These are phyloP conservation scores for Pachycephala philippinensis DNA, from an alignment of 2,113 vertebrate genomes.

Conservation along the genomic window DNA sequence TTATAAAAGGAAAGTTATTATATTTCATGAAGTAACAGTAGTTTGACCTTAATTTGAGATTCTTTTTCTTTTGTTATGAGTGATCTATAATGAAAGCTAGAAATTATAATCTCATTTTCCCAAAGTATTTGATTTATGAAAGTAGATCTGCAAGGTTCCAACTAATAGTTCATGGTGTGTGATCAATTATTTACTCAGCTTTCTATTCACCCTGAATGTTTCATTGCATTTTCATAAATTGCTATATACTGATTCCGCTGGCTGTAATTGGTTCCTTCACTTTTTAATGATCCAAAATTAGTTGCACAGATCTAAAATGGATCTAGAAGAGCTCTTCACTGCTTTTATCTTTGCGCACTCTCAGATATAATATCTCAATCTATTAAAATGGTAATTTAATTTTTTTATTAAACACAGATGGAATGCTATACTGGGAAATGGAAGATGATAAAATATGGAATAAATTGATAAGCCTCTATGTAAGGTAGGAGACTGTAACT, in stretches of 20 bases:
- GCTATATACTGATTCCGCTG: not conserved
- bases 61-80: not conserved
- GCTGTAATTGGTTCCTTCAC: not conserved
- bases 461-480: not conserved
- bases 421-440: not conserved
- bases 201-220: not conserved
- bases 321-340: slow-evolving; percentile 1
- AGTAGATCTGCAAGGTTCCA: not conserved
- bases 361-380: not conserved
- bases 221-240: not conserved
- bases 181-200: not conserved
- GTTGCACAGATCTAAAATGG: not conserved
- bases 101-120: not conserved
- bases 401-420: slow-evolving; percentile 18
- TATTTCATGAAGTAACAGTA: not conserved
- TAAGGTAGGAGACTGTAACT: not conserved
- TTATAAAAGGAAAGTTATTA: not conserved
- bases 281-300: slow-evolving; percentile 20
- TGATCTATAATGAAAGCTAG: not conserved
- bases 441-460: not conserved
- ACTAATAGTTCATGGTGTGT: not conserved
- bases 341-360: not conserved
- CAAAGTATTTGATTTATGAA: not conserved
- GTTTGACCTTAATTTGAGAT: not conserved
- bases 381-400: slow-evolving; percentile 35